phyloP scores from a whole-genome alignment of 2,113 vertebrate species.

The Tursiops truncatus region DNA sequence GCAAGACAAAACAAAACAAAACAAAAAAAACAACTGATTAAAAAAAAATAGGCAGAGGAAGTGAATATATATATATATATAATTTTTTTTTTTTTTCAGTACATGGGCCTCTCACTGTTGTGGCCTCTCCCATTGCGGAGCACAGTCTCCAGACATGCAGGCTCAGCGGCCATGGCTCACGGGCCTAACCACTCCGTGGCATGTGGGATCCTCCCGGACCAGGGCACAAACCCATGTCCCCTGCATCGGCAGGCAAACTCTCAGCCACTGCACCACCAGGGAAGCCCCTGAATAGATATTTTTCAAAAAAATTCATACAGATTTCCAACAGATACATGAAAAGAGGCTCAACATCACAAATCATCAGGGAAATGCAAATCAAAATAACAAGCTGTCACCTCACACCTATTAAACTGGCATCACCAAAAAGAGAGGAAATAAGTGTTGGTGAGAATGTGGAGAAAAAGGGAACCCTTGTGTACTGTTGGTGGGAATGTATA shows the following conservation, averaged over 20 bases:
- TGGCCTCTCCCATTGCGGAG: too few relatives aligned
- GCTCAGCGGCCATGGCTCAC: too few relatives aligned
- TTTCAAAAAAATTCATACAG: not conserved
- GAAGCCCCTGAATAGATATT: not conserved
- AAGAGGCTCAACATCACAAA: not conserved
- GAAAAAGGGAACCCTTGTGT: not conserved
- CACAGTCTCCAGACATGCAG: too few relatives aligned
- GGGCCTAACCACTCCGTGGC: too few relatives aligned
- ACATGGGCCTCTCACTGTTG: too few relatives aligned
- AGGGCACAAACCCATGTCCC: too few relatives aligned
- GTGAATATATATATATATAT: not conserved
- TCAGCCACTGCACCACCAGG: too few relatives aligned
- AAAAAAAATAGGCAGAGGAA: not conserved
- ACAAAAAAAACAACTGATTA: not conserved
- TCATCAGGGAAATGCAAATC: not conserved
- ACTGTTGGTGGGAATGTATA: not conserved
- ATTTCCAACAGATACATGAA: not conserved
- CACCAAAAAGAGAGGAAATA: not conserved
- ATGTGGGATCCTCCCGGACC: too few relatives aligned
- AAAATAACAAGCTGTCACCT: not conserved
- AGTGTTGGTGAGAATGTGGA: not conserved
- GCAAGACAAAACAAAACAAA: not conserved
- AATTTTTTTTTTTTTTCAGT: too few relatives aligned
- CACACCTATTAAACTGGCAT: not conserved
- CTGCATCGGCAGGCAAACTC: too few relatives aligned